Conservation (phyloP, 2,797 vertebrate genomes). For the Tapirus indicus region DNA sequence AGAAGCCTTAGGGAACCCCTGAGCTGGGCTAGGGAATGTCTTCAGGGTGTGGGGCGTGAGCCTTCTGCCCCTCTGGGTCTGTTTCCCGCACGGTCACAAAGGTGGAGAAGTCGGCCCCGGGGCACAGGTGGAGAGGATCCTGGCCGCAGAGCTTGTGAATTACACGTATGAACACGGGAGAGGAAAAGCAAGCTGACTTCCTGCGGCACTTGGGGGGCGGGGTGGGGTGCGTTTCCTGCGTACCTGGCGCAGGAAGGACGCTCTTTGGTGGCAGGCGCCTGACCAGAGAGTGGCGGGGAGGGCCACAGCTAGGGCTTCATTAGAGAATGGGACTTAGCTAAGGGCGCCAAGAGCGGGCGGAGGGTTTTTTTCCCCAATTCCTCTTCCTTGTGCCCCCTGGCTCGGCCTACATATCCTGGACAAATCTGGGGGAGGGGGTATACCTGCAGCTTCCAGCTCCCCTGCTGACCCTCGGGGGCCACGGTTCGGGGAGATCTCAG, state of each 20-base stretch:
- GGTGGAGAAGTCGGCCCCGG: not conserved
- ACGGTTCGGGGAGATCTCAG: not conserved
- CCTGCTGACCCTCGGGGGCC: not conserved
- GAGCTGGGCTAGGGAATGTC: not conserved
- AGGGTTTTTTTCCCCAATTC: not conserved
- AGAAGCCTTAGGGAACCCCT: not conserved
- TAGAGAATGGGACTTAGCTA: not conserved
- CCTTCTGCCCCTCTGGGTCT: not conserved
- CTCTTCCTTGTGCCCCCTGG: not conserved
- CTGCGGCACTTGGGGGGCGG: not conserved
- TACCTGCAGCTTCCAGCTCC: not conserved
- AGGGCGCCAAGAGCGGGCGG: not conserved
- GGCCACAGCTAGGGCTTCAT: not conserved
- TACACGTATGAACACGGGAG: not conserved
- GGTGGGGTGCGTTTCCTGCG: not conserved
- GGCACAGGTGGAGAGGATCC: not conserved
- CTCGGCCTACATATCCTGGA: not conserved
- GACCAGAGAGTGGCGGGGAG: not conserved
- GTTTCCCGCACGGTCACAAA: not conserved
- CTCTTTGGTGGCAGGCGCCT: not conserved
- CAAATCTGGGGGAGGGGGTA: not conserved
- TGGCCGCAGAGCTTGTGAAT: not conserved
- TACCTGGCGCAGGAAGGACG: constrained; percentile 42
- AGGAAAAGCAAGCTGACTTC: not conserved
- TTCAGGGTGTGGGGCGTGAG: not conserved